Percentiles rank a stretch among this genome's conserved stretches.
Evolutionary conservation across 1,140 invertebrate species (phyloP).

Genomic region (Microplitis demolitor): DNA sequence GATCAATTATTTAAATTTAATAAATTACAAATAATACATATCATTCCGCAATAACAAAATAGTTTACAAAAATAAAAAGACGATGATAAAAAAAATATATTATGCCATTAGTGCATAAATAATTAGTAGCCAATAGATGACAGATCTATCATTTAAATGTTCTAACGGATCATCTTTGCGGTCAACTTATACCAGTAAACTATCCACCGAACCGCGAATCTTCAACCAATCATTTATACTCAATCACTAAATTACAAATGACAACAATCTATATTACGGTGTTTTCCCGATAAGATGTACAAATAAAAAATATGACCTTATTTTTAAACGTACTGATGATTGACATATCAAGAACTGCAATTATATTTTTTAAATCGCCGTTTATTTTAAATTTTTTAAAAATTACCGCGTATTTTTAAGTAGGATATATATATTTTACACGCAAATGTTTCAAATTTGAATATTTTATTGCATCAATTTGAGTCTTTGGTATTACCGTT

Average conservation of each 20-base stretch:
- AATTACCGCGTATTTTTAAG: too few relatives aligned
- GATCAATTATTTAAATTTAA: background rate
- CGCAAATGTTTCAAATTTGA: too few relatives aligned
- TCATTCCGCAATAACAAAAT: background rate
- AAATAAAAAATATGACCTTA: background rate
- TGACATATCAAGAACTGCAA: background rate
- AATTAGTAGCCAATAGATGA: background rate
- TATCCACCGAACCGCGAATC: constrained; percentile 12
- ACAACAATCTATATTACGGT: background rate
- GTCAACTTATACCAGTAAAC: background rate
- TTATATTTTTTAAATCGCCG: background rate
- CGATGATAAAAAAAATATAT: background rate
- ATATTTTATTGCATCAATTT: too few relatives aligned
- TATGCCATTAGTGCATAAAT: background rate
- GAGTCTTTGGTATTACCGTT: too few relatives aligned
- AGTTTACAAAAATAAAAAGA: background rate
- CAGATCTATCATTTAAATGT: background rate
- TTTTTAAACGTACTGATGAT: background rate
- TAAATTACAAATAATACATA: background rate
- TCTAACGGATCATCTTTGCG: background rate
- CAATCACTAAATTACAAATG: background rate
- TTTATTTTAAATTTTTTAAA: too few relatives aligned
- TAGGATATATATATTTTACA: too few relatives aligned
- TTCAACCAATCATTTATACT: background rate
- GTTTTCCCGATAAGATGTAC: background rate